Evolutionary conservation across 2,888 invertebrate genomes (phyloP).

Genomic region (Harpalus rufipes): DNA sequence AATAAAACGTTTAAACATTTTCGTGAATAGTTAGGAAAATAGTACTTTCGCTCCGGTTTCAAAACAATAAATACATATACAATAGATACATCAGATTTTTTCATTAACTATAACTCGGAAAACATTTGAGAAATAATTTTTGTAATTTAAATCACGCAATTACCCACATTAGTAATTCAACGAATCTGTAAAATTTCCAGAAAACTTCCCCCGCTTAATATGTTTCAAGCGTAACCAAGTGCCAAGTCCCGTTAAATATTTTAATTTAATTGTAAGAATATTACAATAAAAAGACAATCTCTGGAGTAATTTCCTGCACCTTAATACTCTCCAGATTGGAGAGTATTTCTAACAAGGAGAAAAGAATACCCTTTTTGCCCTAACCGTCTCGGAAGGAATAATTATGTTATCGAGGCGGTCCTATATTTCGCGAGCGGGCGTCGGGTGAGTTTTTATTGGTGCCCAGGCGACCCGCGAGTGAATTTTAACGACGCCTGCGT

Average conservation of each 20-base stretch:
- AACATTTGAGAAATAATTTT: neutral
- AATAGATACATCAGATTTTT: no score
- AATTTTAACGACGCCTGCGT: slow-evolving; percentile 55
- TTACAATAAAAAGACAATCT: slow-evolving; percentile 49
- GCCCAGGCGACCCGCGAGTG: slow-evolving; percentile 43
- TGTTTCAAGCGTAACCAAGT: neutral
- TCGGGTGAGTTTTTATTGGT: slow-evolving; percentile 46
- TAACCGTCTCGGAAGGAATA: slow-evolving; percentile 36
- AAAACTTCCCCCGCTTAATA: neutral
- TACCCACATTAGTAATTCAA: neutral
- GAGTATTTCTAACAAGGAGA: slow-evolving; percentile 19
- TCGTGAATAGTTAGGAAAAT: no score
- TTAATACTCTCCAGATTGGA: slow-evolving; percentile 22
- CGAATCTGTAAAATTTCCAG: neutral
- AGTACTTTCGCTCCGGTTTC: no score
- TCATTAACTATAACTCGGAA: neutral
- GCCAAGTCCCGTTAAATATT: slow-evolving; percentile 8
- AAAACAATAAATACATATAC: no score
- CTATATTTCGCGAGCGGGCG: slow-evolving; percentile 44
- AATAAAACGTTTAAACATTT: no score
- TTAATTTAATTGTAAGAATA: slow-evolving; percentile 46
- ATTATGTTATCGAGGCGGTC: slow-evolving; percentile 41
- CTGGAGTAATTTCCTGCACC: slow-evolving; percentile 23
- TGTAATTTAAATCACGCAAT: neutral
- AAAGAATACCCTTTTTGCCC: slow-evolving; percentile 24